Evolutionary conservation across 2,797 vertebrate species (phyloP).

Genomic region (Phoebastria nigripes): DNA sequence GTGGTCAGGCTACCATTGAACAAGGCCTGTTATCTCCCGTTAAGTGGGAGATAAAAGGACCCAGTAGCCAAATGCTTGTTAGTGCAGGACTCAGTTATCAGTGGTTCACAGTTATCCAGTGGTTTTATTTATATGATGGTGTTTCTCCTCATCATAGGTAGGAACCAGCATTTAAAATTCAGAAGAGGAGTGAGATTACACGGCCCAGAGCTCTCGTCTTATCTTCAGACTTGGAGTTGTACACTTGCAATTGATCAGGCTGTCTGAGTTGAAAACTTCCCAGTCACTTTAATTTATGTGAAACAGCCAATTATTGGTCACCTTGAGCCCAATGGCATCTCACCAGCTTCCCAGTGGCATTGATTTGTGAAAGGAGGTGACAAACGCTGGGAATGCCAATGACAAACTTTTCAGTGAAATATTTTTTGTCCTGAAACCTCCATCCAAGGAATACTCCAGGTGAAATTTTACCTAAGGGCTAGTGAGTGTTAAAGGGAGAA

Average conservation of each 20-base stretch:
- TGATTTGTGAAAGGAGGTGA: neutral
- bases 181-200: neutral
- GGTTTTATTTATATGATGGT: neutral
- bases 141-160: neutral
- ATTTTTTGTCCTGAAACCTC: neutral
- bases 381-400: neutral
- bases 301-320: neutral
- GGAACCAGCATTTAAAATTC: neutral
- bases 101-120: neutral
- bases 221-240: neutral
- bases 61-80: neutral
- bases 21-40: neutral
- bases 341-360: neutral
- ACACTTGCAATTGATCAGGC: neutral
- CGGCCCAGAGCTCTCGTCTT: neutral
- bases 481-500: neutral
- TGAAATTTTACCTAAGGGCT: neutral
- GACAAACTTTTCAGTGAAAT: neutral
- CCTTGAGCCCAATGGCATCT: neutral
- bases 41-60: neutral
- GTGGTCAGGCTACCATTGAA: neutral
- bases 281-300: neutral
- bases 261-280: neutral
- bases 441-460: neutral
- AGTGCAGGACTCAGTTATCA: neutral